Evolutionary conservation across 2,113 vertebrate species (phyloP), one percentile per base, ranked within the genome.

Genomic region (Sylvietta virens): DNA sequence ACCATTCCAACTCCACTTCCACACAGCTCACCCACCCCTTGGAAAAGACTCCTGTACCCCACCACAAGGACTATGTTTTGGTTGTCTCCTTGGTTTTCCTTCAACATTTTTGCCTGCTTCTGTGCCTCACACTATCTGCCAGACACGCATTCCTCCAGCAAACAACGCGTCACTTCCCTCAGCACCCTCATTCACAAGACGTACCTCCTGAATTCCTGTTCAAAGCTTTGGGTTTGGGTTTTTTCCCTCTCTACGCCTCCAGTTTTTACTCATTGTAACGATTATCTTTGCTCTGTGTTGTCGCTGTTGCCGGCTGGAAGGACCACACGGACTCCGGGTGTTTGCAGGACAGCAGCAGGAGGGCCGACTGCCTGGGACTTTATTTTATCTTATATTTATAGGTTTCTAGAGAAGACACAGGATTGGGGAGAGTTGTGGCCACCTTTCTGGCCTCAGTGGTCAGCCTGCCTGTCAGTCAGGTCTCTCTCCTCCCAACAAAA

Each of bases 191-290:
- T 22, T 40, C 16, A 58, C 53, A 33, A 30, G 21, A 33, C 3
- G 14, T 12, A 9, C 39, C 9, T 47, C 47, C 20, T 42, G 51
- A 37, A 61, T 50, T 30, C n/a, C 66, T 24, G 19, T 7, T 40
- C 27, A n/a, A n/a, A 73, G 31, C 31, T 6, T 53, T 53, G 40
- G 22, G 1, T 28, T 35, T 30, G 7, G 1, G 1, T 7, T 14
- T 10, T 24, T 31, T 7, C 0, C 1, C 5, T n/a, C 11, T 30
- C 66, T 19, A 15, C 7, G 6, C 3, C 12, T 13, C 13, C 13
- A 17, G 3, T 23, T 78, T 51, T n/a, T 13, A 3, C 16, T 27
- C 35, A 13, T 21, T 15, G 3, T 20, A 39, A 81, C 5, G 14
- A 9, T 85, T 57, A 33, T 44, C 7, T 90, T 81, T 33, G 16